These are phyloP conservation scores for Melipona bicolor DNA, from an alignment of 2,888 invertebrate species.

Conservation along the genomic window DNA sequence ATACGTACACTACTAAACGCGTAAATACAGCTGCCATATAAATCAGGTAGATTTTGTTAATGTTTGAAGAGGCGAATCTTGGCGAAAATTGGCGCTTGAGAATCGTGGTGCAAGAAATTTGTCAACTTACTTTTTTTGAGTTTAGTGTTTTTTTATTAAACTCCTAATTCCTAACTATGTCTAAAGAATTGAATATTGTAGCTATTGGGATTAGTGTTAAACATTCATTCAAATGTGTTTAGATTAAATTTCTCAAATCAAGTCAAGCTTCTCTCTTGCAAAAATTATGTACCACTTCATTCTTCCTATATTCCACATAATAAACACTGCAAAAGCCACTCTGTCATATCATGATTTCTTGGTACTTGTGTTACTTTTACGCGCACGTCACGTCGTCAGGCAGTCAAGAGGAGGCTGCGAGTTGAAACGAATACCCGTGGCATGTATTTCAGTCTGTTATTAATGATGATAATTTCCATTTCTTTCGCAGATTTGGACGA, in stretches of 20 bases:
- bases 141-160: no score
- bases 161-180: neutral
- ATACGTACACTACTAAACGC: neutral
- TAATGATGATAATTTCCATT: constrained; percentile 47
- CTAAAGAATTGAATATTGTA: neutral
- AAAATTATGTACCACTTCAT: constrained; percentile 33
- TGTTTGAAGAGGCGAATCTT: constrained; percentile 23
- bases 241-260: constrained; percentile 22
- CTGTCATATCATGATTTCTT: constrained; percentile 28
- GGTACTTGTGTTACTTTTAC: neutral
- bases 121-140: neutral
- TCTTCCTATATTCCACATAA: constrained; percentile 10
- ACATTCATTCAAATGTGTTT: neutral
- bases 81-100: constrained; percentile 12
- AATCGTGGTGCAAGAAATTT: neutral
- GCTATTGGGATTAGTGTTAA: neutral
- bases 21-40: neutral
- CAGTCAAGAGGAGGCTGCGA: constrained; percentile 9
- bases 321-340: constrained; percentile 14
- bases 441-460: constrained; percentile 24
- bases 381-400: constrained; percentile 12
- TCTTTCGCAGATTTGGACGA: constrained; percentile 22
- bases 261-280: constrained; percentile 18
- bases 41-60: constrained; percentile 46
- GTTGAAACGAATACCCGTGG: constrained; percentile 30